Evolutionary conservation across 2,888 invertebrate species (phyloP).

Genomic region (Isoperla grammatica): DNA sequence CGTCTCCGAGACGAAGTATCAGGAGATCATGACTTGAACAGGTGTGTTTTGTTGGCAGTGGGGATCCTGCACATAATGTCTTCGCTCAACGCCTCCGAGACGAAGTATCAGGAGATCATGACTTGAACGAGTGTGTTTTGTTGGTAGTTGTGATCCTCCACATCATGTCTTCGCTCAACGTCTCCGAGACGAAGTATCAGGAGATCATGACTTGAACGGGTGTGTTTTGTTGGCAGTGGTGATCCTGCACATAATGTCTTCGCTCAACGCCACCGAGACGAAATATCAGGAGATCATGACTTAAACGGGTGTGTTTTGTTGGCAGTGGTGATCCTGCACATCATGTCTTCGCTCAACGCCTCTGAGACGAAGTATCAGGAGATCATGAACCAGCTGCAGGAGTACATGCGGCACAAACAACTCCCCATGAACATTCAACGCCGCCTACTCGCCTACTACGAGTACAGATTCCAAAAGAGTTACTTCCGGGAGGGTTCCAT

Average conservation of each 20-base stretch:
- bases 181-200: no score
- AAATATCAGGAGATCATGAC: constrained; percentile 49
- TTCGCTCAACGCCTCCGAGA: no score
- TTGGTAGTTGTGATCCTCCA: no score
- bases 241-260: constrained; percentile 40
- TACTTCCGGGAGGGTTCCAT: constrained; percentile 55
- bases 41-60: no score
- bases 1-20: no score
- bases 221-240: constrained; percentile 27
- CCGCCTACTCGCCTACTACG: constrained; percentile 53
- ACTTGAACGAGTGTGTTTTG: no score
- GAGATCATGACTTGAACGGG: not conserved
- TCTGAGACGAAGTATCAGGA: constrained; percentile 46
- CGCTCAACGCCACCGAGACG: constrained; percentile 35
- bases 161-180: no score
- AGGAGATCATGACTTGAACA: no score
- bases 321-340: constrained; percentile 39
- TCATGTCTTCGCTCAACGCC: constrained; percentile 27
- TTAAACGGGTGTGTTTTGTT: not conserved
- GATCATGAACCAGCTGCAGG: constrained; percentile 50
- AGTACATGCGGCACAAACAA: constrained; percentile 55
- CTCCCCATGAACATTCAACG: constrained; percentile 49
- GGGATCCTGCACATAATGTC: no score
- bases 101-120: no score
- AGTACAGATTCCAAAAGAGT: constrained; percentile 52